Conservation (phyloP, 2,797 vertebrate genomes). For the Falco rusticolus region DNA sequence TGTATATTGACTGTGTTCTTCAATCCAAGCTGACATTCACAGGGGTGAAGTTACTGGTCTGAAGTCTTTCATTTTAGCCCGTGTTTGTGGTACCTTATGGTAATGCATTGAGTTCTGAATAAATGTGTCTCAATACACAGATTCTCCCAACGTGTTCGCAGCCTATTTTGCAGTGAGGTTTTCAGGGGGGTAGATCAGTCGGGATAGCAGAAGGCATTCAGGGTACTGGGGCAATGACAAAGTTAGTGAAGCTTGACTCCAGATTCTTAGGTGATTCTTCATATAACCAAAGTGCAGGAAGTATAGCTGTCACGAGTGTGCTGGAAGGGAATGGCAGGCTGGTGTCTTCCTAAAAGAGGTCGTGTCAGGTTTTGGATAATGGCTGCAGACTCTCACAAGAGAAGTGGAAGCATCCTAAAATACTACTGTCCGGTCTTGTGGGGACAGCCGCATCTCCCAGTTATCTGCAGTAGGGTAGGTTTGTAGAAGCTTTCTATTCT, state of each 20-base stretch:
- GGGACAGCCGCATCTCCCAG: not conserved
- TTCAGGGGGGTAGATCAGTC: not conserved
- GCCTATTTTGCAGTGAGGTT: not conserved
- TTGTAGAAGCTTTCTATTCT: not conserved
- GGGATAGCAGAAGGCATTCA: not conserved
- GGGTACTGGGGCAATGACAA: not conserved
- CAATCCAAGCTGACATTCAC: rapidly evolving
- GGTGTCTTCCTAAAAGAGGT: not conserved
- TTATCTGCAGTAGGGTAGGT: no score
- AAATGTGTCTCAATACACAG: not conserved
- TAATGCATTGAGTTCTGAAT: not conserved
- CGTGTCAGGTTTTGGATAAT: not conserved
- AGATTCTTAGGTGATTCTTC: not conserved
- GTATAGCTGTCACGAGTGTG: not conserved
- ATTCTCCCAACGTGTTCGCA: not conserved
- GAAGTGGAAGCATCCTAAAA: not conserved
- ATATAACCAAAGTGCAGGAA: not conserved
- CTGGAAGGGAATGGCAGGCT: not conserved
- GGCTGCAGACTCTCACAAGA: not conserved
- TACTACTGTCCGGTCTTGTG: not conserved
- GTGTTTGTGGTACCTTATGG: not conserved
- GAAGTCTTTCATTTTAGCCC: not conserved
- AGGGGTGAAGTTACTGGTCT: not conserved
- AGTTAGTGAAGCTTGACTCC: not conserved
- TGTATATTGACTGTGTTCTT: not conserved